These are phyloP conservation scores for Eubasilissa splendida DNA, from an alignment of 2,888 invertebrate species.

Conservation along the genomic window DNA sequence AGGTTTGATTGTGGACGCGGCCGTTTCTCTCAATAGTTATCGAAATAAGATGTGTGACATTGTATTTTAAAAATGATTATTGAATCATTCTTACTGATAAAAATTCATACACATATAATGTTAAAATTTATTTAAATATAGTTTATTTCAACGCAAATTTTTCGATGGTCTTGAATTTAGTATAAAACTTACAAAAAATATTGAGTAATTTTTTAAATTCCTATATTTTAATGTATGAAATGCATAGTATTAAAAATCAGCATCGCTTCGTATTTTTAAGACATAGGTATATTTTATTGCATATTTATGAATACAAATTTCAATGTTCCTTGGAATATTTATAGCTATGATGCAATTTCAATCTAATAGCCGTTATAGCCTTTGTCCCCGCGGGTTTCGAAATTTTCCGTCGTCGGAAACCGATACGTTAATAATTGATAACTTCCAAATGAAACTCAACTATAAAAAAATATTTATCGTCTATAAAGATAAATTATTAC, in stretches of 20 bases:
- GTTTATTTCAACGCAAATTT: too few relatives aligned
- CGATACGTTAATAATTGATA: slow-evolving; percentile 12
- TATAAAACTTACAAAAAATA: too few relatives aligned
- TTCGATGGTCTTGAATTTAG: too few relatives aligned
- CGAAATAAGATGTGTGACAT: neutral
- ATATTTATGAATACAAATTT: slow-evolving; percentile 2
- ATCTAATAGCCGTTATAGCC: neutral
- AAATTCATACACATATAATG: too few relatives aligned
- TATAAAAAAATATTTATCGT: slow-evolving; percentile 1
- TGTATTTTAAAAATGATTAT: neutral
- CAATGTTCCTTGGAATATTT: slow-evolving; percentile 7
- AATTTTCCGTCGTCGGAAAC: slow-evolving; percentile 10
- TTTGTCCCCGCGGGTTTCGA: slow-evolving; percentile 8
- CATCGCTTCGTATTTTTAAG: neutral
- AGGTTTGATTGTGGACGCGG: neutral
- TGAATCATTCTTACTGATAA: too few relatives aligned
- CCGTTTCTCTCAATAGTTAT: neutral
- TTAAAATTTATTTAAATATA: too few relatives aligned
- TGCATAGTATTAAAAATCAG: too few relatives aligned
- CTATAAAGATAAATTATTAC: too few relatives aligned
- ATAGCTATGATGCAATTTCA: neutral
- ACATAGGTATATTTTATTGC: slow-evolving; percentile 9
- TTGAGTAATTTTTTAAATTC: too few relatives aligned
- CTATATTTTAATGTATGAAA: too few relatives aligned
- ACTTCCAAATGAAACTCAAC: neutral